Evolutionary conservation across 2,888 invertebrate species (phyloP).

Genomic region (Melieria crassipennis): DNA sequence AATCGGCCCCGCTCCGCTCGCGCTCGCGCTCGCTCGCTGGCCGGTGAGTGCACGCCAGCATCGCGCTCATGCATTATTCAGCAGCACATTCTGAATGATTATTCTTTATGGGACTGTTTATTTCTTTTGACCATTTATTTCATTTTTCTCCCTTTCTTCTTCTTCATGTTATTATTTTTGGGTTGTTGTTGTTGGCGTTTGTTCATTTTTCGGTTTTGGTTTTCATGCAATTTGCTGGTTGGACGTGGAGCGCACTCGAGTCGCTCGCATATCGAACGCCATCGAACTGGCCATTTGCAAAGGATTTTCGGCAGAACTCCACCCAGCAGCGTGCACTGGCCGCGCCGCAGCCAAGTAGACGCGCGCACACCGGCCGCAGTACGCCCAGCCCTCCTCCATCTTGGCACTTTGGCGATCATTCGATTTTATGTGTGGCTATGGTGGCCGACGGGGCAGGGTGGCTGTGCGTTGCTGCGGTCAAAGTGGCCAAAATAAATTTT

Average conservation of each 20-base stretch:
- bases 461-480: conserved; percentile 8
- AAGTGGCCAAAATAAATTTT: conserved; percentile 53
- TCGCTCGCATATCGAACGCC: conserved; percentile 22
- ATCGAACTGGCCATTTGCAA: conserved; percentile 15
- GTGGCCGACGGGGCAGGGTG: neutral
- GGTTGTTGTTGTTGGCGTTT: conserved; percentile 39
- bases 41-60: too few species aligned
- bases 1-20: neutral
- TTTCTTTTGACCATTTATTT: conserved; percentile 66
- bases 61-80: conserved; percentile 62
- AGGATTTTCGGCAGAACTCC: conserved; percentile 34
- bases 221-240: conserved; percentile 43
- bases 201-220: conserved; percentile 25
- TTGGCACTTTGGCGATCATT: neutral
- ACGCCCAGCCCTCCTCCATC: neutral
- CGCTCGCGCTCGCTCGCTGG: conserved; percentile 9
- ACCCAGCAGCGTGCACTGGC: conserved; percentile 21
- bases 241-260: conserved; percentile 60
- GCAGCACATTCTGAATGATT: conserved; percentile 65
- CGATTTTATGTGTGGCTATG: neutral
- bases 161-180: conserved; percentile 25
- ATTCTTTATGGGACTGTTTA: conserved; percentile 67
- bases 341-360: neutral
- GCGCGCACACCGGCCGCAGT: neutral
- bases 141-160: conserved; percentile 48